Evolutionary conservation across 2,797 vertebrate species (phyloP).

Genomic region (Epinephelus coioides): DNA sequence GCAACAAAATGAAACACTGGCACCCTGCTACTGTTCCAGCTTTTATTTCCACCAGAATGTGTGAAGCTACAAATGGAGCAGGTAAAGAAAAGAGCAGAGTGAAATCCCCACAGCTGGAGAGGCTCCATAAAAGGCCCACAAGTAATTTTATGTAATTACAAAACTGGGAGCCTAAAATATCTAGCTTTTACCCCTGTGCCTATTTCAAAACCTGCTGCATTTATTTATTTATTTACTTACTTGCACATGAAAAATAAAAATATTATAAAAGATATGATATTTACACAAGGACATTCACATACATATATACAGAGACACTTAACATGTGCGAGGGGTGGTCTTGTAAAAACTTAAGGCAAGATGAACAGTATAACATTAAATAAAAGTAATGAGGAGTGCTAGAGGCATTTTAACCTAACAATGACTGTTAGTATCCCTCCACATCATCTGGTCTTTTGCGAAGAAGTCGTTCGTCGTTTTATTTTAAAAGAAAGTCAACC

Average conservation of each 20-base stretch:
- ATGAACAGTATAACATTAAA: too few relatives aligned
- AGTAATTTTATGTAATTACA: slow-evolving; percentile 11
- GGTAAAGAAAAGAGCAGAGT: slow-evolving; percentile 4
- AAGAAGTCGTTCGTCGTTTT: too few relatives aligned
- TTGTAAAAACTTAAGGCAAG: too few relatives aligned
- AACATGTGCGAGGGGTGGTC: too few relatives aligned
- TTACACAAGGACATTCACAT: not conserved
- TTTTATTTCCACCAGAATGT: not conserved
- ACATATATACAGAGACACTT: too few relatives aligned
- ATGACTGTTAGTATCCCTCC: too few relatives aligned
- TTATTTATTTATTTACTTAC: not conserved
- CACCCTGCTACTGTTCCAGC: not conserved
- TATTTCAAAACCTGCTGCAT: slow-evolving; percentile 5
- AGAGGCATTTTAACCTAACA: too few relatives aligned
- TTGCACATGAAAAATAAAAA: too few relatives aligned
- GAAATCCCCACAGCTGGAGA: slow-evolving; percentile 9
- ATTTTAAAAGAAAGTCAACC: too few relatives aligned
- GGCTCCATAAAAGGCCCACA: not conserved
- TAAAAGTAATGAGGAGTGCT: too few relatives aligned
- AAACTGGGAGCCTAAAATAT: slow-evolving; percentile 5
- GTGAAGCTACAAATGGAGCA: not conserved
- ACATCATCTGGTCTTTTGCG: too few relatives aligned
- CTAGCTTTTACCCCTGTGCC: not conserved
- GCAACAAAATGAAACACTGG: too few relatives aligned
- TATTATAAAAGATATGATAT: not conserved